phyloP scores from a whole-genome alignment of 1,140 invertebrate genomes.

The Aphelenchoides fujianensis region DNA sequence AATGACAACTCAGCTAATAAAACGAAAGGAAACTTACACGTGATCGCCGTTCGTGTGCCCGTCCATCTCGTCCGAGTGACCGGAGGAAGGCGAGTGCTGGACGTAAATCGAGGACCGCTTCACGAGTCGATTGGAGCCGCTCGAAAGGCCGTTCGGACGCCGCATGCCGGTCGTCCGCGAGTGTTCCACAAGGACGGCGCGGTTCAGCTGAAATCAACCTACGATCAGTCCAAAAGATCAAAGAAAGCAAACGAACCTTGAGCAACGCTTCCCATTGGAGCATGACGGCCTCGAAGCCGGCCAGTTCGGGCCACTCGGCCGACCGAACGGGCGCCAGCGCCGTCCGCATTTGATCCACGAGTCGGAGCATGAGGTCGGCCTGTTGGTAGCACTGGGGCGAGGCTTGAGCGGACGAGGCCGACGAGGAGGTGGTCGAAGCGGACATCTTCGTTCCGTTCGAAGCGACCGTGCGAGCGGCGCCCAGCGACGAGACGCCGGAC shows the following conservation, averaged over 20 bases:
- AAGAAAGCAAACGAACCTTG: conserved; percentile 40
- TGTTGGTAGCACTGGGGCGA: not conserved
- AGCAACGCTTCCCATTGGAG: conserved; percentile 54
- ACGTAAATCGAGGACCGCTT: conserved; percentile 18
- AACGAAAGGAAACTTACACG: conserved; percentile 27
- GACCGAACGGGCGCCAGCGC: conserved; percentile 12
- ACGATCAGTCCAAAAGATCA: too few relatives aligned
- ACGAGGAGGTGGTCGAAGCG: too few relatives aligned
- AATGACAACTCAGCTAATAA: too few relatives aligned
- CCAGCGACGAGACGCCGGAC: conserved; percentile 25
- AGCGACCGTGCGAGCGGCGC: not conserved
- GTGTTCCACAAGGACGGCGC: conserved; percentile 29
- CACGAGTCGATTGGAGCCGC: conserved; percentile 9
- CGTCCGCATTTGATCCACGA: conserved; percentile 23
- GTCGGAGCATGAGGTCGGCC: conserved; percentile 23
- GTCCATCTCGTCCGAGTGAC: conserved; percentile 42
- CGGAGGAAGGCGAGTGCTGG: not conserved
- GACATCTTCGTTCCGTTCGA: too few relatives aligned
- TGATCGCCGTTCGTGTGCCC: too few relatives aligned
- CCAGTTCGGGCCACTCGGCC: conserved; percentile 45
- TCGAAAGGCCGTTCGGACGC: too few relatives aligned
- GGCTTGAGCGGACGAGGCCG: not conserved
- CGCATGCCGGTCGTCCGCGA: not conserved
- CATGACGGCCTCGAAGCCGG: conserved; percentile 48
- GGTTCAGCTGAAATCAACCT: conserved; percentile 50